Conservation (phyloP, 2,113 vertebrate species). For the Proteles cristata region DNA sequence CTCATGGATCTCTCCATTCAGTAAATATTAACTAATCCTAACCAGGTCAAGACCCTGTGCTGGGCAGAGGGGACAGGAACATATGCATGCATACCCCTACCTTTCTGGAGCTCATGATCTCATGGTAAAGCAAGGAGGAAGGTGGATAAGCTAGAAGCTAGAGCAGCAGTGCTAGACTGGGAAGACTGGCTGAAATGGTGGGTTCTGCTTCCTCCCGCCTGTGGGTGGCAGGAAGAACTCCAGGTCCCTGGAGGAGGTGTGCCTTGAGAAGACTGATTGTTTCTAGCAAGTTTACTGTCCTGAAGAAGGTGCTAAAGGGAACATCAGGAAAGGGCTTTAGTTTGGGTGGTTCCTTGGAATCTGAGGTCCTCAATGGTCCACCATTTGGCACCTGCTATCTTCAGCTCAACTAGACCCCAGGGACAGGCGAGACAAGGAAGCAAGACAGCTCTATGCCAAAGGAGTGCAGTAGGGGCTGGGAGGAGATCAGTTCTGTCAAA, state of each 20-base stretch:
- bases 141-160: neutral
- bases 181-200: neutral
- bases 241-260: neutral
- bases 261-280: neutral
- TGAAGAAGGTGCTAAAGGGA: neutral
- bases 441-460: neutral
- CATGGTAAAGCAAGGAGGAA: neutral
- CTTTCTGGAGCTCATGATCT: neutral
- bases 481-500: neutral
- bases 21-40: neutral
- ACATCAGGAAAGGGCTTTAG: neutral
- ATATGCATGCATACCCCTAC: accelerated
- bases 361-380: neutral
- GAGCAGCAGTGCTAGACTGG: accelerated
- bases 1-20: neutral
- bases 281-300: neutral
- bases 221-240: neutral
- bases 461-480: neutral
- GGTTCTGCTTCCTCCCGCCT: neutral
- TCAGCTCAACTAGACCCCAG: neutral
- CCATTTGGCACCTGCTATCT: neutral
- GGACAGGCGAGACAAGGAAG: neutral
- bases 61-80: neutral
- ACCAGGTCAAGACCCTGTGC: neutral
- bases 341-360: neutral